Conservation (phyloP, 1,140 invertebrate genomes). For the Cardiocondyla obscurior region DNA sequence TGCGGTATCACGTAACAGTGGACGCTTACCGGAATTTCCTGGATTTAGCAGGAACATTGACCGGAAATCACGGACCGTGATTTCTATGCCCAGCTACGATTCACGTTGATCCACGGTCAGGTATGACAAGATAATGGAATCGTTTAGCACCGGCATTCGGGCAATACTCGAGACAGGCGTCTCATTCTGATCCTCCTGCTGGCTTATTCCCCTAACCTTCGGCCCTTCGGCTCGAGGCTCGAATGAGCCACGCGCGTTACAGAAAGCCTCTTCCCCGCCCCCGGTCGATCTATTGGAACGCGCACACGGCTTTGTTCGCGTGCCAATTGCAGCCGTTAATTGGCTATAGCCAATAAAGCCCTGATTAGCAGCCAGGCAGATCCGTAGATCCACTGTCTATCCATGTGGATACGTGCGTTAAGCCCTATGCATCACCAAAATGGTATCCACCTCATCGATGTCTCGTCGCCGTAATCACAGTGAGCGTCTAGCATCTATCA, state of each 20-base stretch:
- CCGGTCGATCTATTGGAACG: conserved; percentile 69
- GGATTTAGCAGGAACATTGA: conserved; percentile 28
- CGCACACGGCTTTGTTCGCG: conserved; percentile 74
- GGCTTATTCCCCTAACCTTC: conserved; percentile 17
- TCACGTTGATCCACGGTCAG: conserved; percentile 58
- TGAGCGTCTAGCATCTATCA: conserved; percentile 23
- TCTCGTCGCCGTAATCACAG: conserved; percentile 22
- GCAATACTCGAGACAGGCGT: conserved; percentile 55
- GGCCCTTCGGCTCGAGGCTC: neutral
- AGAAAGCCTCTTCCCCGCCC: too few relatives aligned
- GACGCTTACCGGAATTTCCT: conserved; percentile 17
- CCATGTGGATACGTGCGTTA: conserved; percentile 52
- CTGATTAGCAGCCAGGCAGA: conserved; percentile 77
- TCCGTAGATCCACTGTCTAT: conserved; percentile 66
- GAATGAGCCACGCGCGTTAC: conserved; percentile 51
- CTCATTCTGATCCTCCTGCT: conserved; percentile 10
- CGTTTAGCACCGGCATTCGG: conserved; percentile 71
- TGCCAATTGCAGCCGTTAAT: conserved; percentile 80
- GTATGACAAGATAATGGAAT: conserved; percentile 70
- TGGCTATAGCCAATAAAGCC: conserved; percentile 81
- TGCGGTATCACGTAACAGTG: conserved; percentile 19
- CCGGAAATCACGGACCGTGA: conserved; percentile 37
- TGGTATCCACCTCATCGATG: conserved; percentile 60
- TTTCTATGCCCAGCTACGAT: conserved; percentile 49
- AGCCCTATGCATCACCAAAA: conserved; percentile 65